Conservation (phyloP, 1,140 invertebrate genomes). For the Caenorhabditis inopinata region DNA sequence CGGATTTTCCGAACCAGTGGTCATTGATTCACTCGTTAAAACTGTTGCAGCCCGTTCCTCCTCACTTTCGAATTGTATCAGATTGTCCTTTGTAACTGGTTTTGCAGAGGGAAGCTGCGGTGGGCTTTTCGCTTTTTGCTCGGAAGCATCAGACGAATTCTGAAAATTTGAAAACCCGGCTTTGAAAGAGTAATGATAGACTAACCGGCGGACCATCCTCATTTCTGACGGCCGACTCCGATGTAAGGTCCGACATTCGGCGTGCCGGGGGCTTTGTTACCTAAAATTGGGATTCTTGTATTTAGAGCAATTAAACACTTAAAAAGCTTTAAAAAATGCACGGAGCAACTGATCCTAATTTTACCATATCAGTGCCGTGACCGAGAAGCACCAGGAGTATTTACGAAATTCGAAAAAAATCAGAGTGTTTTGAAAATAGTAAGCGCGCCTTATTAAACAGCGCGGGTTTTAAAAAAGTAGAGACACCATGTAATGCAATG, state of each 20-base stretch:
- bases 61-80: slow-evolving; percentile 7
- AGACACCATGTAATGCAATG: too few relatives aligned
- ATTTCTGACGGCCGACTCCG: neutral
- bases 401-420: too few relatives aligned
- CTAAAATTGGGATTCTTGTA: neutral
- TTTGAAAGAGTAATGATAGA: neutral
- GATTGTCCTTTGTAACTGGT: neutral
- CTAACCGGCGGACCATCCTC: neutral
- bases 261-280: neutral
- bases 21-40: neutral
- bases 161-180: neutral
- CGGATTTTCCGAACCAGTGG: too few relatives aligned
- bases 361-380: too few relatives aligned
- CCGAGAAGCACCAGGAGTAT: too few relatives aligned
- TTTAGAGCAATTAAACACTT: neutral
- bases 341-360: too few relatives aligned
- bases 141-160: neutral
- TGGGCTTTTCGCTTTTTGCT: neutral
- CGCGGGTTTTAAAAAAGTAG: too few relatives aligned
- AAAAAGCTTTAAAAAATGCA: neutral
- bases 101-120: neutral
- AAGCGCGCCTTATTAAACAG: neutral
- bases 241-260: neutral
- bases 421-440: neutral
- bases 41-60: neutral